Conservation (phyloP, 1,140 invertebrate genomes). For the Hypsibius dujardini region DNA sequence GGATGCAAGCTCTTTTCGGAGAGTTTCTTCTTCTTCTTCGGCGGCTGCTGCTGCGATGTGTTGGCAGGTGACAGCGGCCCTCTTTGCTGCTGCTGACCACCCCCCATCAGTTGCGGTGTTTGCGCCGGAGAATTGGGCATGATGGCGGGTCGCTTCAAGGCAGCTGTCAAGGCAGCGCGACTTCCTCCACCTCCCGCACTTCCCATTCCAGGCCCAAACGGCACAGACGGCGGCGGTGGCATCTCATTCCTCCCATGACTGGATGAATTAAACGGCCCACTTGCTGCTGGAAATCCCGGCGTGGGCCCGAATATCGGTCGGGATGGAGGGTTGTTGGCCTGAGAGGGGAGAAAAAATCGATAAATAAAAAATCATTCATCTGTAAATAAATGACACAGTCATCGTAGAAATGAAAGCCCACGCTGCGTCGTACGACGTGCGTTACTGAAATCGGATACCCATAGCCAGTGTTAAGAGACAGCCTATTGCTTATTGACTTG, state of each 20-base stretch:
- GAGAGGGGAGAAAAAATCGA: neutral
- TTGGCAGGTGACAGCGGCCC: neutral
- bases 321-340: neutral
- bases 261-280: neutral
- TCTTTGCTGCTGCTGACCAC: neutral
- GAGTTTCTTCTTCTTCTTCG: neutral
- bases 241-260: neutral
- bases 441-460: too few relatives aligned
- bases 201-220: neutral
- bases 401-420: neutral
- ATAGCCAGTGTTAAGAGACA: too few relatives aligned
- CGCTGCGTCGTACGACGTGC: neutral
- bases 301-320: neutral
- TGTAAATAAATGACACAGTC: too few relatives aligned
- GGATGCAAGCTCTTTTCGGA: slow-evolving; percentile 6
- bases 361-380: too few relatives aligned
- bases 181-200: neutral
- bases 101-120: neutral
- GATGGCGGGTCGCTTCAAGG: slow-evolving; percentile 6
- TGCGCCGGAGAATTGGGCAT: neutral
- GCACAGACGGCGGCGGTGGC: neutral
- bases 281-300: neutral
- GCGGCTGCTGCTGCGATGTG: neutral
- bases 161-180: slow-evolving; percentile 8
- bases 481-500: too few relatives aligned